Percentiles rank a stretch among this genome's conserved stretches.
Evolutionary conservation across 2,113 vertebrate genomes (phyloP).

Genomic region (Cyanoliseus patagonus): DNA sequence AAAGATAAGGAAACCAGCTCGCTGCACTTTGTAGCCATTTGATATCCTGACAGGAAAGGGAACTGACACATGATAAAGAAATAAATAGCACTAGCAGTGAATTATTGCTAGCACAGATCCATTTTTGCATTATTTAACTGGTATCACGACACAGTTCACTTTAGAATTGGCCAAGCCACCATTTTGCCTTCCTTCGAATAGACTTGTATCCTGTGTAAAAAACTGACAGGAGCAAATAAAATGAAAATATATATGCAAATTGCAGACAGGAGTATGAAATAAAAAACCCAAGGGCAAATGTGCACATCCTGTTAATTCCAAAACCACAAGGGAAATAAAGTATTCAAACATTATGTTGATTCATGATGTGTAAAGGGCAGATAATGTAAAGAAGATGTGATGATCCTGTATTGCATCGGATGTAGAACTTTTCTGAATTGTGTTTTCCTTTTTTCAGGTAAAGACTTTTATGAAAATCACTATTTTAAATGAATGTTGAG

Average conservation of each 20-base stretch:
- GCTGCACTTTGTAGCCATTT: constrained; percentile 45
- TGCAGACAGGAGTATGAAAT: neutral
- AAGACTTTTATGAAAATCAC: neutral
- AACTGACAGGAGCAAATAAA: neutral
- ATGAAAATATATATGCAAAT: neutral
- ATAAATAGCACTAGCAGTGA: neutral
- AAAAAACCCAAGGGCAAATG: constrained; percentile 32
- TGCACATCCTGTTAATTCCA: neutral
- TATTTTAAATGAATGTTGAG: neutral
- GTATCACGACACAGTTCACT: neutral
- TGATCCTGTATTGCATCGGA: neutral
- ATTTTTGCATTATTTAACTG: constrained; percentile 23
- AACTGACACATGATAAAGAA: constrained; percentile 32
- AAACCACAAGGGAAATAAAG: neutral
- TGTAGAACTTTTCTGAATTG: neutral
- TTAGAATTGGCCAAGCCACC: constrained; percentile 11
- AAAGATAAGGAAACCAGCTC: constrained; percentile 30
- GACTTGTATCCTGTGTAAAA: neutral
- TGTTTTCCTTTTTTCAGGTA: neutral
- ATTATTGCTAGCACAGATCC: neutral
- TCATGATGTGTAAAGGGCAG: neutral
- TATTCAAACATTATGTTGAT: neutral
- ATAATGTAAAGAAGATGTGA: neutral
- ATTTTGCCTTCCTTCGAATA: constrained; percentile 11
- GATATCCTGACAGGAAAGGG: constrained; percentile 56